These are phyloP conservation scores for Notiomystis cincta DNA, from an alignment of 2,113 vertebrate species.

Conservation along the genomic window DNA sequence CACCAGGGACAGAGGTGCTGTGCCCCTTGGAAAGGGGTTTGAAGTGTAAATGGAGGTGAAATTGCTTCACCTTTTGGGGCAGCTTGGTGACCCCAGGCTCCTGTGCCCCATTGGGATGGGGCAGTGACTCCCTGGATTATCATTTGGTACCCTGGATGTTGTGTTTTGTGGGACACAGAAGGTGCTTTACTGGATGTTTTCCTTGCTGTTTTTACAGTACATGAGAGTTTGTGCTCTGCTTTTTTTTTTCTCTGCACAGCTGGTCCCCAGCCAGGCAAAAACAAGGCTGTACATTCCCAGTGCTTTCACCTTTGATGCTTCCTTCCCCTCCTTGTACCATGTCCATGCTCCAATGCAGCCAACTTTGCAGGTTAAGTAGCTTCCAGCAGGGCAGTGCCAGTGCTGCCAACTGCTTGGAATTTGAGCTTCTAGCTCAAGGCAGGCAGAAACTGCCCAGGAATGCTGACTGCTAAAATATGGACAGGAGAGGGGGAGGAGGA, in stretches of 20 bases:
- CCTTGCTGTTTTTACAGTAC: background rate
- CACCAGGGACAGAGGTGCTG: background rate
- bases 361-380: background rate
- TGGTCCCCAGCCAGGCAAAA: background rate
- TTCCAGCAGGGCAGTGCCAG: background rate
- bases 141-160: background rate
- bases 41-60: background rate
- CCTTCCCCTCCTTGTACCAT: background rate
- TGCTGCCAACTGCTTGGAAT: constrained; percentile 2
- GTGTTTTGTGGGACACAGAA: background rate
- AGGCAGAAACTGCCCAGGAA: background rate
- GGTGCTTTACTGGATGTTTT: background rate
- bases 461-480: background rate
- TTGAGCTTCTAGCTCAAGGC: background rate
- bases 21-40: background rate
- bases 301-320: background rate
- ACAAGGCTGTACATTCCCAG: background rate
- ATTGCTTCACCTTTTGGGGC: background rate
- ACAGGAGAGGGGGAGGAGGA: background rate
- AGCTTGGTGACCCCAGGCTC: background rate
- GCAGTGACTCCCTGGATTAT: background rate
- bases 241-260: background rate
- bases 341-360: background rate
- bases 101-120: background rate
- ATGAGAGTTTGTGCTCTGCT: background rate